Percentiles rank a stretch among this genome's conserved stretches.
These are phyloP conservation scores for Seriola rivoliana DNA, from an alignment of 2,113 vertebrate species.

Conservation along the genomic window DNA sequence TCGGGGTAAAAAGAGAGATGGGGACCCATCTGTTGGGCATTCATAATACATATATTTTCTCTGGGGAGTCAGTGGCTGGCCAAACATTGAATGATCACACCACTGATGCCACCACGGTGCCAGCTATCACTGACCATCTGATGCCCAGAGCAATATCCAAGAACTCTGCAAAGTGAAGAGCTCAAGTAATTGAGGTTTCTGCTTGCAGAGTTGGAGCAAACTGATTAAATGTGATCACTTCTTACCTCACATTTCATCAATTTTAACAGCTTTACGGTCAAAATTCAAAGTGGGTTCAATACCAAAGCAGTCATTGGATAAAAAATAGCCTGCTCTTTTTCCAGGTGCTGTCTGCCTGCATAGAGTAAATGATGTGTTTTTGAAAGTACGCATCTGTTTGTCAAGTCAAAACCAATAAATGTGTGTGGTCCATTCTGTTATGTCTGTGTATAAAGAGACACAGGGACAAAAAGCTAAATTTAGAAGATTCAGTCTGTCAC, in stretches of 20 bases:
- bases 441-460: background rate
- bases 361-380: background rate
- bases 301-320: background rate
- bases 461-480: background rate
- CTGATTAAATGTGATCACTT: constrained; percentile 33
- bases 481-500: constrained; percentile 17
- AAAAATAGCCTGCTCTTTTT: background rate
- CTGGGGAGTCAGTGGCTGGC: constrained; percentile 60
- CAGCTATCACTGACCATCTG: constrained; percentile 73
- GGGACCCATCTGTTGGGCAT: constrained; percentile 73
- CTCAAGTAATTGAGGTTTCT: constrained; percentile 42
- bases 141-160: constrained; percentile 63
- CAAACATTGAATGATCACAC: constrained; percentile 67
- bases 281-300: background rate
- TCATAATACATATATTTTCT: constrained; percentile 62
- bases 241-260: constrained; percentile 25
- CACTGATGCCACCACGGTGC: constrained; percentile 49
- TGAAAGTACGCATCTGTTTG: background rate
- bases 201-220: constrained; percentile 5
- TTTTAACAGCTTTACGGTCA: background rate
- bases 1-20: constrained; percentile 42
- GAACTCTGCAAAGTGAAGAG: constrained; percentile 53
- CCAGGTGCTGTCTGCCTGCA: background rate
- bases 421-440: background rate
- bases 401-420: background rate